Base-by-base conservation (phyloP, 2,888 invertebrate genomes). In the Pomacea canaliculata region DNA sequence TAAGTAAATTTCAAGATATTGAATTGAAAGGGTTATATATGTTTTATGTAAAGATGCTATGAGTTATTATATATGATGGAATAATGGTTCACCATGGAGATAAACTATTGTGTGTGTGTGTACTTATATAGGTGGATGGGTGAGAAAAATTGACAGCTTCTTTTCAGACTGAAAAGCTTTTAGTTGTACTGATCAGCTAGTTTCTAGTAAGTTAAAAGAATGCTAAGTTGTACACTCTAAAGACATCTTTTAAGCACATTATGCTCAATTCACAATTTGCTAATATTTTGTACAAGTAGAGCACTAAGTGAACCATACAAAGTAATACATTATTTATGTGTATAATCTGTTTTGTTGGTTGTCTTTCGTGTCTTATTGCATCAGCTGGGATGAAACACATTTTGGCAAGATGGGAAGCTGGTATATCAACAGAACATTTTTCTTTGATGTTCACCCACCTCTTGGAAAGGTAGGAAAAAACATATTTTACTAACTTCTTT, bases 401-500 rank as follows among this genome's bases (percentile, higher is more conserved):
- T 98, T 98, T 93, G 98, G 98, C 0, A 98, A 98, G 93, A 98
- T 98, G 97, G 97, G 96, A 1, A 97, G 97, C 89, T 98, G 97
- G 97, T 98, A 98, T 88, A 97, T 98, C 82, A 98, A 98, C 87
- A 93, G 96, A 83, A 97, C 97, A 76, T 98, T 98, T 91, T 98
- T 98, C 92, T 98, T 98, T 92, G 98, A 98, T 92, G 98, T 98
- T 1, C 98, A 98, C 92, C 98, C 98, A 78, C 98, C 98, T 37
- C 93, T 98, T 73, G 98, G 98, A 85, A 98, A 98, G 93, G 97
- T 97, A 93, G 88, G 69, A n/a, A 4, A 49, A 13, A 56, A 4
- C 2, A 7, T 16, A 56, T 56, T 56, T 56, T 8, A 56, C 16
- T 56, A 13, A 56, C 37, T 37, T 37, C 23, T 37, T 37, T 5